These are phyloP conservation scores for Coreoperca whiteheadi DNA, from an alignment of 2,113 vertebrate species.

Conservation along the genomic window DNA sequence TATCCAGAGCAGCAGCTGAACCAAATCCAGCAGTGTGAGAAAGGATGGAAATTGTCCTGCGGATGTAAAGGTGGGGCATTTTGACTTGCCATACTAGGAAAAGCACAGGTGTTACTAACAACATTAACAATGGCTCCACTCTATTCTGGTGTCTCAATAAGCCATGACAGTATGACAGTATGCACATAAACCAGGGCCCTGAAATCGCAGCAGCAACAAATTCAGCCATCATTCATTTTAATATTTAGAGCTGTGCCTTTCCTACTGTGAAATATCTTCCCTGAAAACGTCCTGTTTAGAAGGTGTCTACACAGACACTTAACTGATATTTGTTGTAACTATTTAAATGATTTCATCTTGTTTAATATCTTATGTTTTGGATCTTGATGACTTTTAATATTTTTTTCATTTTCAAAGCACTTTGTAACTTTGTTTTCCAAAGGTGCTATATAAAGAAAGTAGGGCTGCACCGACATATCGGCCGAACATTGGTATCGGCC, in stretches of 20 bases:
- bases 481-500: too few species aligned
- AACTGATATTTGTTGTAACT: too few species aligned
- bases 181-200: neutral
- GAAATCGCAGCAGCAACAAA: neutral
- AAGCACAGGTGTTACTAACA: neutral
- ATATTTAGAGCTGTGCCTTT: neutral
- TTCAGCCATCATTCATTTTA: neutral
- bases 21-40: neutral
- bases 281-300: neutral
- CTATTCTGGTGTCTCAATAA: neutral
- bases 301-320: neutral
- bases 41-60: conserved; percentile 8
- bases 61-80: neutral
- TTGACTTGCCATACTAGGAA: neutral
- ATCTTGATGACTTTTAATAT: too few species aligned
- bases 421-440: too few species aligned
- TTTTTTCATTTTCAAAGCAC: too few species aligned
- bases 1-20: conserved; percentile 5
- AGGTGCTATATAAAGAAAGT: too few species aligned
- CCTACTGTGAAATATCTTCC: neutral
- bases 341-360: too few species aligned
- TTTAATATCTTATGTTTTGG: too few species aligned
- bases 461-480: too few species aligned
- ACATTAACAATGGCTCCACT: neutral
- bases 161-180: neutral